Evolutionary conservation across 2,797 vertebrate species (phyloP).

Genomic region (Myioborus melanocephalus): DNA sequence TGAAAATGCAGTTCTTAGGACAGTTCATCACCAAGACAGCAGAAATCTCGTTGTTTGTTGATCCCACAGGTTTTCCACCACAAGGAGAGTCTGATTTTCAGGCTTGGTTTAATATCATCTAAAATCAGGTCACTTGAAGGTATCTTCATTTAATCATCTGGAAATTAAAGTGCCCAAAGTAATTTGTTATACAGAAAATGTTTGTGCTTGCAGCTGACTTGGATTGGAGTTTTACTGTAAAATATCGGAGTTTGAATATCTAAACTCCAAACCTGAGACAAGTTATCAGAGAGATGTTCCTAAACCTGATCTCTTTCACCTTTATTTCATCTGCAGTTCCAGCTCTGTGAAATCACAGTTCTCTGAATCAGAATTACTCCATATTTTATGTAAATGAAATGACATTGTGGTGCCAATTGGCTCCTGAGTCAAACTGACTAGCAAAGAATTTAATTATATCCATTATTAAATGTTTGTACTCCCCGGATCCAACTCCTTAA

Average conservation of each 20-base stretch:
- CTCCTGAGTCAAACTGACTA: conserved; percentile 42
- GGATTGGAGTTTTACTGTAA: not conserved
- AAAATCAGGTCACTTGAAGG: not conserved
- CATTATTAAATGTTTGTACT: conserved; percentile 66
- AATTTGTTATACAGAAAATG: not conserved
- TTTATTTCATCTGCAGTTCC: conserved; percentile 35
- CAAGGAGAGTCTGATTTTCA: not conserved
- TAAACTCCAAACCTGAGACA: not conserved
- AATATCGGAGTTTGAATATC: conserved; percentile 5
- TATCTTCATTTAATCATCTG: not conserved
- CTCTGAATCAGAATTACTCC: conserved; percentile 8
- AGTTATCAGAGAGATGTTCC: not conserved
- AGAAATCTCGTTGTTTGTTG: not conserved
- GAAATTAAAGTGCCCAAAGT: not conserved
- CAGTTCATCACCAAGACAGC: not conserved
- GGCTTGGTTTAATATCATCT: not conserved
- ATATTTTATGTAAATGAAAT: conserved; percentile 59
- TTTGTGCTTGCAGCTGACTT: not conserved
- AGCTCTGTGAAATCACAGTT: conserved; percentile 11
- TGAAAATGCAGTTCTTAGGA: not conserved
- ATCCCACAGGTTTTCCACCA: not conserved
- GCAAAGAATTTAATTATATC: conserved; percentile 63
- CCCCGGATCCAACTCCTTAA: conserved; percentile 29
- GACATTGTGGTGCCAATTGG: conserved; percentile 44
- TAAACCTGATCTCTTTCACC: conserved; percentile 7